Base-by-base conservation (phyloP, 2,797 vertebrate species). In the Crenuchus spilurus region DNA sequence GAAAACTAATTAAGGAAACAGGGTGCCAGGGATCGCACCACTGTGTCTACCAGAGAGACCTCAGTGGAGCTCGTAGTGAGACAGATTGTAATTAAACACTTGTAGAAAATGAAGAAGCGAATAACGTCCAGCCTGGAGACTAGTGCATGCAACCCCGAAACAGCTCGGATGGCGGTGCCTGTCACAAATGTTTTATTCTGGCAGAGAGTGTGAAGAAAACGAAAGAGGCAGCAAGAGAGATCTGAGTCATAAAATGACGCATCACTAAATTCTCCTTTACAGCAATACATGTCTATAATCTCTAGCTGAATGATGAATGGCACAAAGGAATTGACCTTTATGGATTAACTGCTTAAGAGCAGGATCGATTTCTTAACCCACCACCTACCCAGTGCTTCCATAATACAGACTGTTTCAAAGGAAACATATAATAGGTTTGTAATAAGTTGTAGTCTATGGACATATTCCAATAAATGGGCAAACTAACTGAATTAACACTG, bases 1-100 rank as follows among this genome's bases (percentile, higher is more conserved):
- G 49, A 33, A 70, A 33, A 26, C 58, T 46, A 66, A 78, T 70
- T 70, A 64, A 70, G 73, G 44, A 16, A 26, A 30, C 11, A 14
- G 28, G 37, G 33, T 54, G 54, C 24, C 72, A 37, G 18, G 46
- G 37, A 69, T 65, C 69, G 58, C 54, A 72, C 61, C 37, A 14
- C 6, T 11, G 16, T 26, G 13, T 24, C 7, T 16, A 20, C 33
- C 55, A 37, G 35, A 6, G 26, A 70, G 65, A 48, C 16, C 41
- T 37, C 35, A 4, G 14, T 22, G 26, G 8, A 20, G 63, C 58
- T 60, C 39, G 6, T 31, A 8, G 6, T 52, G 22, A 37, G 31
- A 14, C 33, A 51, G 42, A 24, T 16, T 14, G 42, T 63, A 57
- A 62, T 75, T 70, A 75, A 58, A 66, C 28, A 68, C 57, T 28